These are phyloP conservation scores for Polyodon spathula DNA, from an alignment of 2,113 vertebrate species.

Conservation along the genomic window DNA sequence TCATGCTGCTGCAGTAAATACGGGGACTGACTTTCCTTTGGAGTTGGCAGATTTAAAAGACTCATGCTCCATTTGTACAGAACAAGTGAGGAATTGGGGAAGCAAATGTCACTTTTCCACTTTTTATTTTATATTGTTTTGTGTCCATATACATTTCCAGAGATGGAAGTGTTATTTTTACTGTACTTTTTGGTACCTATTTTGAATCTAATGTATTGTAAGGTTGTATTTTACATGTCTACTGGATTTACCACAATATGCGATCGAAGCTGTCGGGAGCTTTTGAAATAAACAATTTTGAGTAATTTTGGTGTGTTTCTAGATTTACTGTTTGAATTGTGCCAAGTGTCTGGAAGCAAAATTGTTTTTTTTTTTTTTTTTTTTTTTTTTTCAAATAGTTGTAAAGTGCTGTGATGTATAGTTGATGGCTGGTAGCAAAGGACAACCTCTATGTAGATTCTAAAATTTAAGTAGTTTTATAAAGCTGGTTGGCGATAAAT, in stretches of 20 bases:
- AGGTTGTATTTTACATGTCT: conserved; percentile 99
- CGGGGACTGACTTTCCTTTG: conserved; percentile 86
- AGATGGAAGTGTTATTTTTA: conserved; percentile 99
- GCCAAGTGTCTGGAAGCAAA: conserved; percentile 34
- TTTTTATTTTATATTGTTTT: conserved; percentile 99
- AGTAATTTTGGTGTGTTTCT: conserved; percentile 36
- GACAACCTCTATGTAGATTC: conserved; percentile 38
- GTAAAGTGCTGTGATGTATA: conserved; percentile 46
- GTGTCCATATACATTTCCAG: conserved; percentile 98
- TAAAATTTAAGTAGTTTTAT: conserved; percentile 25
- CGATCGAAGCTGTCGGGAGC: conserved; percentile 80
- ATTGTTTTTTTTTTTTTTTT: conserved; percentile 33
- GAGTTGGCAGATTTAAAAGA: conserved; percentile 85
- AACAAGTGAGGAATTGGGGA: conserved; percentile 88
- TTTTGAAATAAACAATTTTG: conserved; percentile 90
- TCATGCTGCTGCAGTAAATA: conserved; percentile 80
- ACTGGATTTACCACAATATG: conserved; percentile 86
- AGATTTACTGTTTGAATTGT: conserved; percentile 41
- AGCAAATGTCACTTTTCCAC: conserved; percentile 97
- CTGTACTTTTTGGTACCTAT: conserved; percentile 99
- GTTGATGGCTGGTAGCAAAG: conserved; percentile 48
- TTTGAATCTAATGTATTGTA: conserved; percentile 99
- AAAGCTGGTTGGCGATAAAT: conserved; percentile 52
- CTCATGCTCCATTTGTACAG: conserved; percentile 97
- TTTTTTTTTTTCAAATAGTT: too few relatives aligned